Evolutionary conservation across 2,888 invertebrate genomes (phyloP), one percentile per base, ranked within the genome.

Genomic region (Druceiella hillmani): DNA sequence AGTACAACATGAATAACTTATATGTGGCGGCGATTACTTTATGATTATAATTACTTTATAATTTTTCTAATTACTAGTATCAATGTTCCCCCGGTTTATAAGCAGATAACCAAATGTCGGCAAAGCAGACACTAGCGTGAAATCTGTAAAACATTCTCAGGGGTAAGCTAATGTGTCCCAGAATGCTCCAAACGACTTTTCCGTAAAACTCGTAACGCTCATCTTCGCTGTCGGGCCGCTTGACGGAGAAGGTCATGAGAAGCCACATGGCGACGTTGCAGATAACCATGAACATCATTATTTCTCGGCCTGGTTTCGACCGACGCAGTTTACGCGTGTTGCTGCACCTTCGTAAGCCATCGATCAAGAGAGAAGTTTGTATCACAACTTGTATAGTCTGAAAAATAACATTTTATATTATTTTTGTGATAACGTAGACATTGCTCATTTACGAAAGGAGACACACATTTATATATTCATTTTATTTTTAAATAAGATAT

Each of bases 261-360:
- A 85, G 73, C 86, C 87, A 87, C 70, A 85, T 74, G 28, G 82
- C 81, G 4, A 87, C 78, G 58, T 88, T 88, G 48, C 79, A 72
- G 38, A 87, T 81, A 13, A 86, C 71, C 25, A 87, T 68, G 62
- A 87, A 87, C 51, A 84, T 87, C 29, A 87, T 72, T 14, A 85
- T 62, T 52, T 87, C 86, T 3, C 87, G 66, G 3, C 86, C 87
- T 0, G 85, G 86, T 55, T 86, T 87, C 41, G 66, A 62, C 28
- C 75, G 71, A 6, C 81, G 75, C 2, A 82, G 66, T 33, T 74
- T 70, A 46, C 73, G 69, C 11, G 70, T 65, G 58, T 83, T 83
- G 52, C 82, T 79, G 58, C 83, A 83, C n/a, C 86, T 73, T n/a
- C 84, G 66, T 25, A 86, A 62, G 0, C 81, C 83, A 52, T 84